Conservation (phyloP, 2,888 invertebrate genomes). For the Dynastes grantii region DNA sequence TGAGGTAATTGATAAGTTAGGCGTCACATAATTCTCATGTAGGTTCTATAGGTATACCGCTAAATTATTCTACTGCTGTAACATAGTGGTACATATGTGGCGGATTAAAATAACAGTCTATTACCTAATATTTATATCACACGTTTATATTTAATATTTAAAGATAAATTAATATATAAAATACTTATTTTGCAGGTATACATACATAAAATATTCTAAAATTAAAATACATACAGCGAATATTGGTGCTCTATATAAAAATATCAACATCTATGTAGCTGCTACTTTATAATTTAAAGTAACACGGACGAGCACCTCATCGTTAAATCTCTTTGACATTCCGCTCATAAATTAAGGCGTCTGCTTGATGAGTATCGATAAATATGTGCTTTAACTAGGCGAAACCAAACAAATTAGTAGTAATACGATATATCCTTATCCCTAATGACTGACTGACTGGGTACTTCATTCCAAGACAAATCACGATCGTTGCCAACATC, state of each 20-base stretch:
- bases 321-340: constrained; percentile 32
- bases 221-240: not conserved
- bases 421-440: constrained; percentile 68
- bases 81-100: too few relatives aligned
- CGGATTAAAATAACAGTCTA: too few relatives aligned
- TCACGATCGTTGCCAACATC: constrained; percentile 69
- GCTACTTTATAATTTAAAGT: constrained; percentile 17
- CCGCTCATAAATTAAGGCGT: constrained; percentile 33
- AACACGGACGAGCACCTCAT: constrained; percentile 7
- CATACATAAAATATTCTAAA: not conserved
- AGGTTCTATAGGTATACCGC: too few relatives aligned
- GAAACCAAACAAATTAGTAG: constrained; percentile 64
- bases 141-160: constrained; percentile 22
- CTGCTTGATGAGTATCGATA: constrained; percentile 33
- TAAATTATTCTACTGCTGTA: too few relatives aligned
- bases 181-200: not conserved
- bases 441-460: constrained; percentile 65
- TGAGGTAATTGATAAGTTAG: too few relatives aligned
- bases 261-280: not conserved
- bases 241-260: not conserved
- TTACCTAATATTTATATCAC: constrained; percentile 8
- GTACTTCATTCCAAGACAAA: constrained; percentile 61
- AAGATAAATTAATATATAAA: constrained; percentile 31
- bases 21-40: too few relatives aligned
- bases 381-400: constrained; percentile 43